Base-by-base conservation (phyloP, 1,140 invertebrate species). In the Drosophila melanica region DNA sequence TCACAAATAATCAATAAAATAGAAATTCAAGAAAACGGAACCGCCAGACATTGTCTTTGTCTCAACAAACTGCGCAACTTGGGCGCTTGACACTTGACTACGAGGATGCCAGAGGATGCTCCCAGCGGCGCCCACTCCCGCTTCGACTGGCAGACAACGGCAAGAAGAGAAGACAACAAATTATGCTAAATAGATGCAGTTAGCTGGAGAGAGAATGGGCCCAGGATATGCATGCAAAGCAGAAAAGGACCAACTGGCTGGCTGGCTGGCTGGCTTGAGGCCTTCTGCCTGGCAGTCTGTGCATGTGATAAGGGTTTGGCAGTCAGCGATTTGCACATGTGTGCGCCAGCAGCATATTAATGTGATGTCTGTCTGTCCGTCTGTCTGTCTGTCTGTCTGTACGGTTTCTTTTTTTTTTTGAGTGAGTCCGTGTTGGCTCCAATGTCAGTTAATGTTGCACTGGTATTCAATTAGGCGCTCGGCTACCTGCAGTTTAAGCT, bases 121-220 rank as follows among this genome's bases (percentile, higher is more conserved):
- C 7, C 30, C 30, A 33, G 0, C 7, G 30, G 7, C 53, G 53
- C 64, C 50, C 41, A 66, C 44, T 51, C 12, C 12, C 37, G 45
- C 18, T 2, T 23, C 20, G 18, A 18, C 20, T 3, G 42, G 65
- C 59, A 48, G 59, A 50, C 60, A 42, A 48, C 12, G n/a, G 23
- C 14, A 41, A 23, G 12, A 4, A 44, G 14, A 58, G 58, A 71
- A 62, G 84, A 67, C 75, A 62, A 66, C 75, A 86, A 86, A 86
- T 86, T 86, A 86, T 86, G 82, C 82, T 86, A 86, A 86, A 69
- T 76, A 89, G 79, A 82, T 86, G 82, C 82, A 86, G 78, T 86
- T 82, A 77, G 75, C 66, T 44, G 5, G 45, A 41, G 30, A 41
- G 30, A 55, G 60, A 45, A 47, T 64, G 58, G 50, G 51, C 33